phyloP scores from a whole-genome alignment of 2,888 invertebrate genomes.

The Automeris io region DNA sequence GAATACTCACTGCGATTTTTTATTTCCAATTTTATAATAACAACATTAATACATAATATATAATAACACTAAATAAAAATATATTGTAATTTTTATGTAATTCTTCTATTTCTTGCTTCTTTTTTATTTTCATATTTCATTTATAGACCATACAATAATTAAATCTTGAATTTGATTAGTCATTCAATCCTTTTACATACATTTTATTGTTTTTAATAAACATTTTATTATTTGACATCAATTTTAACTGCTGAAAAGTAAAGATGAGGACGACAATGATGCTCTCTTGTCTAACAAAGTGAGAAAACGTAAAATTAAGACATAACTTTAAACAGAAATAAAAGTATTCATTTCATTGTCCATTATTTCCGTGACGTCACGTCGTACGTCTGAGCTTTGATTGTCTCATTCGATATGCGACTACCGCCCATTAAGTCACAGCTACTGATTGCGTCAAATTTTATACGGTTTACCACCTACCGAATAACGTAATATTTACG shows the following conservation, averaged over 20 bases:
- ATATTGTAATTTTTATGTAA: too few relatives aligned
- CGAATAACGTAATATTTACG: conserved; percentile 52
- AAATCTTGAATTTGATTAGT: too few relatives aligned
- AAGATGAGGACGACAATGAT: too few relatives aligned
- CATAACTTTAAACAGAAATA: conserved; percentile 17
- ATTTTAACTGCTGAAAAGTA: not conserved
- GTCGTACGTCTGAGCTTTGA: conserved; percentile 33
- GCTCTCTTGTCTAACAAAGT: not conserved
- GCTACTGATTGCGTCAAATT: conserved; percentile 50
- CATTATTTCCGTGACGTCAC: conserved; percentile 46
- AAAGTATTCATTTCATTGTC: conserved; percentile 7
- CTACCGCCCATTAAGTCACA: conserved; percentile 52
- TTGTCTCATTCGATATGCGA: conserved; percentile 60
- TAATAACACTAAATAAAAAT: too few relatives aligned
- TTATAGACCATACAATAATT: too few relatives aligned
- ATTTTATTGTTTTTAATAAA: not conserved
- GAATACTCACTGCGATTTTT: too few relatives aligned
- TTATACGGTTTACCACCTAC: conserved; percentile 51
- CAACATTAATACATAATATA: too few relatives aligned
- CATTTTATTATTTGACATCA: not conserved
- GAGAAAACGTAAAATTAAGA: not conserved
- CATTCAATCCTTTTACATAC: not conserved
- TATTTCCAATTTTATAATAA: too few relatives aligned
- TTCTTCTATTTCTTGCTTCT: too few relatives aligned
- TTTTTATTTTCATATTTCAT: too few relatives aligned